A percentile compares a stretch with the other conserved stretches of the same genome.
Conservation (phyloP, 1,140 invertebrate species). For the Tribolium madens region DNA sequence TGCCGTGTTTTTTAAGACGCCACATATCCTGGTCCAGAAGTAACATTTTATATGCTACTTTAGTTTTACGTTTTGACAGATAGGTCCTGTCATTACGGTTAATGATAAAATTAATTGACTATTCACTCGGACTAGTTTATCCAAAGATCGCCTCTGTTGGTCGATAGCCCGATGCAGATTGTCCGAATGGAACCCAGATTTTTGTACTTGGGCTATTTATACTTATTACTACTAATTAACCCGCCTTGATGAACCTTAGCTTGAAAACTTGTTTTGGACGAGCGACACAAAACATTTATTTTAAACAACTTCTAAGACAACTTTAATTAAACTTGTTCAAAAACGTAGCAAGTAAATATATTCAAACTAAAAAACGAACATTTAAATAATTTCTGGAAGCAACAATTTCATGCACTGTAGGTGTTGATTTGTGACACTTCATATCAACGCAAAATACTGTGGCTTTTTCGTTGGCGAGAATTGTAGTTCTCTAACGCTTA, state of each 20-base stretch:
- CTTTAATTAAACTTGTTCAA: constrained; percentile 33
- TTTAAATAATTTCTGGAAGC: constrained; percentile 32
- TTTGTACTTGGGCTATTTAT: constrained; percentile 43
- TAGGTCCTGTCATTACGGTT: constrained; percentile 7
- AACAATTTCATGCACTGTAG: constrained; percentile 12
- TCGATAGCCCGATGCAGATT: constrained; percentile 17
- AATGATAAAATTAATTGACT: constrained; percentile 11
- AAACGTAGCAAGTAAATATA: constrained; percentile 21
- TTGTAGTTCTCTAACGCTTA: constrained; percentile 29
- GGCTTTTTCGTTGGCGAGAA: constrained; percentile 9
- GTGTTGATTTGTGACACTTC: constrained; percentile 10
- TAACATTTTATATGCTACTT: too few species aligned
- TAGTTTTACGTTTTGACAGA: constrained; percentile 17
- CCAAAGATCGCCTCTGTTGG: neutral
- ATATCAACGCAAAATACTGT: neutral
- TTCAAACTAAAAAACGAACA: constrained; percentile 3
- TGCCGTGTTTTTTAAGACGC: too few species aligned
- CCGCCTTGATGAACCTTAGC: constrained; percentile 36
- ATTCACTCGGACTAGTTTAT: neutral
- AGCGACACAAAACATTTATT: constrained; percentile 38
- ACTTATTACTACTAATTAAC: constrained; percentile 42
- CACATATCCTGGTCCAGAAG: too few species aligned
- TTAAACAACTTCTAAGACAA: constrained; percentile 31
- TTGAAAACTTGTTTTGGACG: constrained; percentile 36
- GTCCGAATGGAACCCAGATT: constrained; percentile 10